Evolutionary conservation across 1,140 invertebrate genomes (phyloP).

Genomic region (Drosophila novamexicana): DNA sequence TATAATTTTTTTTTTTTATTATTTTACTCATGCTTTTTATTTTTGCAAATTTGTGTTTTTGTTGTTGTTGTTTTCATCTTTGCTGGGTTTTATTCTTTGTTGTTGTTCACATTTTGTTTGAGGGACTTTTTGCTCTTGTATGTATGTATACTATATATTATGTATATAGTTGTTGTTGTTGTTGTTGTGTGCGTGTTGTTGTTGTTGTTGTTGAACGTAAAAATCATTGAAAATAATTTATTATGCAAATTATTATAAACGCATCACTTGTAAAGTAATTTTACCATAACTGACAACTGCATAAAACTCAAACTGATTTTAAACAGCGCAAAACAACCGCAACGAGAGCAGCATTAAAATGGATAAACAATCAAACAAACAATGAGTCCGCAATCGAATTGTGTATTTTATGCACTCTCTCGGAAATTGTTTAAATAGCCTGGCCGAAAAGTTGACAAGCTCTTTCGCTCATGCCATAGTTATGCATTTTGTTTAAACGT

Average conservation of each 20-base stretch:
- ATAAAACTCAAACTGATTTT: constrained; percentile 73
- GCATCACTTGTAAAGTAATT: constrained; percentile 73
- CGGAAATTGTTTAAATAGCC: constrained; percentile 69
- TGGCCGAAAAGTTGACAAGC: constrained; percentile 74
- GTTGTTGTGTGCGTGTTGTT: constrained; percentile 20
- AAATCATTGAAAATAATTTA: constrained; percentile 81
- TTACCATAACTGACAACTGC: constrained; percentile 70
- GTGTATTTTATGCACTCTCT: constrained; percentile 44
- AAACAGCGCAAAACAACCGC: constrained; percentile 59
- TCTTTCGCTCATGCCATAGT: constrained; percentile 38
- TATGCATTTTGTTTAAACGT: constrained; percentile 43
- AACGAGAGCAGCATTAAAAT: constrained; percentile 55
- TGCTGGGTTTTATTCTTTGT: constrained; percentile 47
- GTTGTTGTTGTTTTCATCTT: constrained; percentile 39
- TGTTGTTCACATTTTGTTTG: constrained; percentile 56
- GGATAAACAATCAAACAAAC: constrained; percentile 58
- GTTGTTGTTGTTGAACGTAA: constrained; percentile 33
- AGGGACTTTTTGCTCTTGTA: constrained; percentile 46
- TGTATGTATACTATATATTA: constrained; percentile 35
- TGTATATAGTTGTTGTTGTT: constrained; percentile 21
- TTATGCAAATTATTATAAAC: constrained; percentile 82
- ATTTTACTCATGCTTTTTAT: constrained; percentile 43
- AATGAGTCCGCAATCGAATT: constrained; percentile 36
- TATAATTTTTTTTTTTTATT: constrained; percentile 31
- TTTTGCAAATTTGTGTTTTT: constrained; percentile 56